Base-by-base conservation (phyloP, 1,140 invertebrate genomes). In the Caenorhabditis latens region DNA sequence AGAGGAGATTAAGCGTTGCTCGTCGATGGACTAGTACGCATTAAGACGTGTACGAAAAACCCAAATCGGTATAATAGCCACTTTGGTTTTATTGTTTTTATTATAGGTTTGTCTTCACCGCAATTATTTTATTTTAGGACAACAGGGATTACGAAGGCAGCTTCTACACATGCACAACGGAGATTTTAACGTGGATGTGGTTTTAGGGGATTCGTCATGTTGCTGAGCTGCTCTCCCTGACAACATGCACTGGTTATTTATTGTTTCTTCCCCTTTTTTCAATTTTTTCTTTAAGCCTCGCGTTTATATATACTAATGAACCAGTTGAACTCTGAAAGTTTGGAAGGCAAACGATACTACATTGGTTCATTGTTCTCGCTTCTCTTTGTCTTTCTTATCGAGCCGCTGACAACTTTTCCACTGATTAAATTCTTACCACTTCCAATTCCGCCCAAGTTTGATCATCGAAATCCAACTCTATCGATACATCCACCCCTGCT, bases 401-500 rank as follows among this genome's bases (percentile, higher is more conserved):
- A 7, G 5, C 9, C 9, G n/a, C 9, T 65, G 9, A 13, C 13
- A 13, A 13, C 21, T 43, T 46, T 71, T 46, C 19, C 11, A 46
- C 1, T 46, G 24, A 32, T 42, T 1, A 71, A 71, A 65, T 14
- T 32, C 71, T 50, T 24, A 79, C 71, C 71, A 50, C 71, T 21
- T 79, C 71, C 19, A 79, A 11, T 0, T 50, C 71, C 7, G 43
- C 16, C 71, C 71, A 79, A 48, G 13, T n/a, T 2, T 79, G 46
- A 24, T 53, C 71, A 53, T 79, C 71, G 14, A 79, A 24, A 50
- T 79, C 71, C 40, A 79, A 50, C 11, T 79, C 71, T 2, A 79
- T 79, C 9, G 71, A 53, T 11, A 79, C 71, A 50, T 79, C 71
- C n/a, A 46, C 8, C 42, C 7, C n/a, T 11, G 14, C 19, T 58